Conservation (phyloP, 2,113 vertebrate species). For the Takifugu flavidus region DNA sequence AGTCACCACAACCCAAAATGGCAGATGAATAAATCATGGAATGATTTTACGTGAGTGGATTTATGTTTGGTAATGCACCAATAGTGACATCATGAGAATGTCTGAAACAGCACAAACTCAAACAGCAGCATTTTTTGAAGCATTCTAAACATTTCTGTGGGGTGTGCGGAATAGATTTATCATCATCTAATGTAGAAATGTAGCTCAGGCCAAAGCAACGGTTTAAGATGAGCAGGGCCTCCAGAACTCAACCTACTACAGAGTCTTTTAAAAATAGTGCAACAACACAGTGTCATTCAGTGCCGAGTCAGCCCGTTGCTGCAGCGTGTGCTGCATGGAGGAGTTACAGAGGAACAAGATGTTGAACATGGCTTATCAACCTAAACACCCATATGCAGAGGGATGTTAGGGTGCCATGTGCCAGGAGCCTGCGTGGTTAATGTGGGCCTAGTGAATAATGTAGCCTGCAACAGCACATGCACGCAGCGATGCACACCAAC, state of each 20-base stretch:
- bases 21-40: background rate
- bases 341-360: conserved; percentile 44
- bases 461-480: conserved; percentile 26
- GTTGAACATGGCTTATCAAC: conserved; percentile 50
- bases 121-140: no score
- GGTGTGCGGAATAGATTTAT: background rate
- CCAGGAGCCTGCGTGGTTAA: conserved; percentile 43
- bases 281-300: conserved; percentile 2
- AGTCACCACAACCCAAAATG: background rate
- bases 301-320: conserved; percentile 45
- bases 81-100: no score
- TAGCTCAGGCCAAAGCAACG: background rate
- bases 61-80: no score
- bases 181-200: background rate
- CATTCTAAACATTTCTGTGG: no score
- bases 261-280: conserved; percentile 11
- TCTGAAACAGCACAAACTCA: no score
- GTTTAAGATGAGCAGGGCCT: background rate
- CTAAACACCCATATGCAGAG: conserved; percentile 44
- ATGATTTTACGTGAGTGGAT: no score
- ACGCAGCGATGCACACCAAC: conserved; percentile 10
- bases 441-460: conserved; percentile 55
- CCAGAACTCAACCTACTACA: background rate
- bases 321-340: conserved; percentile 31
- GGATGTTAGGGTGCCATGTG: conserved; percentile 49